Percentiles rank a stretch among this genome's conserved stretches.
phyloP scores from a whole-genome alignment of 2,113 vertebrate species.

The Drymodes brunneopygia region DNA sequence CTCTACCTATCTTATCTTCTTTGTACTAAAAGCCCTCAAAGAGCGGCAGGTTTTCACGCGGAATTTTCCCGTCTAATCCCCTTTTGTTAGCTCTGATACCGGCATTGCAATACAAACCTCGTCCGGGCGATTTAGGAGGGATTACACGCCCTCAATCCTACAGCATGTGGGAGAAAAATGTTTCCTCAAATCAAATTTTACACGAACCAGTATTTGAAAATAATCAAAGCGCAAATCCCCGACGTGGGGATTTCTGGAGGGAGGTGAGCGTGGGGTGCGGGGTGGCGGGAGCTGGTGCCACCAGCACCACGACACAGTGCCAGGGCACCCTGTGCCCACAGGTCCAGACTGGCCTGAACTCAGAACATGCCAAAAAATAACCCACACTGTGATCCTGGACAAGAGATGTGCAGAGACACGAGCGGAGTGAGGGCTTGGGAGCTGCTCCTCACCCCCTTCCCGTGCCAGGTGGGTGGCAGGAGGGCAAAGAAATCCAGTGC shows the following conservation, averaged over 20 bases:
- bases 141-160: conserved; percentile 76
- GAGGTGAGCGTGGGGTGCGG: neutral
- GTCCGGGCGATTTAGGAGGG: conserved; percentile 71
- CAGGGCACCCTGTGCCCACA: neutral
- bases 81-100: conserved; percentile 73
- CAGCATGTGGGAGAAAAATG: conserved; percentile 68
- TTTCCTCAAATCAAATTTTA: conserved; percentile 77
- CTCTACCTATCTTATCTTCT: conserved; percentile 76
- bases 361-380: neutral
- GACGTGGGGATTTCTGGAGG: neutral
- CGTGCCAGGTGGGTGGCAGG: accelerated
- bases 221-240: conserved; percentile 73
- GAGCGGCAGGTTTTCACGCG: conserved; percentile 70
- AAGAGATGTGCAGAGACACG: accelerated
- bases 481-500: accelerated
- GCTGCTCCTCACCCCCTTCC: neutral
- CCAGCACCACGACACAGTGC: neutral
- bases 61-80: conserved; percentile 74
- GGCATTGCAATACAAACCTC: conserved; percentile 64
- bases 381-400: accelerated
- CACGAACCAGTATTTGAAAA: conserved; percentile 70
- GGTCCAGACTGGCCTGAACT: accelerated
- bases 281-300: neutral
- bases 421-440: accelerated
- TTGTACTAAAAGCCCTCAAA: conserved; percentile 72